Conservation (phyloP, 2,113 vertebrate species). For the Holacanthus passer region DNA sequence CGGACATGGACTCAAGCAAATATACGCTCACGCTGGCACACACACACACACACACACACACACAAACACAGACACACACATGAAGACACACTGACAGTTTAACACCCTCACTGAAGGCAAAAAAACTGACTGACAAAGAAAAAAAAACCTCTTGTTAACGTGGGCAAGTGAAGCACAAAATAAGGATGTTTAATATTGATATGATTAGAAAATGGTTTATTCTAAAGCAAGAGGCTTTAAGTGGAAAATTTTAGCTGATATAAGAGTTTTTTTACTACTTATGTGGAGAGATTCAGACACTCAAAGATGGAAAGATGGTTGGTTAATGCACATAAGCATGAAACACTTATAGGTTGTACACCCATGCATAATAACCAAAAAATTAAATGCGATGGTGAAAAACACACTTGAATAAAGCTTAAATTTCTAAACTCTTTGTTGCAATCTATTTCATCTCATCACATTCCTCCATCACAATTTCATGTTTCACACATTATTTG, state of each 20-base stretch:
- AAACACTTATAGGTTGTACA: not conserved
- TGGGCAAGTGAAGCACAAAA: constrained; percentile 39
- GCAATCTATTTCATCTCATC: not conserved
- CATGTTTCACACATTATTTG: not conserved
- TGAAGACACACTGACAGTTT: constrained; percentile 48
- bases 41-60: constrained; percentile 19
- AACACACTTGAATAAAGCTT: not conserved
- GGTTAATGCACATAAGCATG: not conserved
- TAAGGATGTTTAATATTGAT: constrained; percentile 37
- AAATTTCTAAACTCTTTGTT: not conserved
- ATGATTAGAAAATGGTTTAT: constrained; percentile 21
- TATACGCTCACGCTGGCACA: constrained; percentile 53
- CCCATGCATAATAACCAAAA: not conserved
- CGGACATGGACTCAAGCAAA: constrained; percentile 58
- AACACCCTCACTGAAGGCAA: constrained; percentile 59
- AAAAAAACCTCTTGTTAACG: constrained; percentile 26
- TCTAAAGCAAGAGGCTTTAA: constrained; percentile 14
- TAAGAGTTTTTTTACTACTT: not conserved
- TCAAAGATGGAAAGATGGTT: not conserved
- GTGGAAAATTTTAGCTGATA: constrained; percentile 25
- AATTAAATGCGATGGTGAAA: not conserved
- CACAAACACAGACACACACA: constrained; percentile 22
- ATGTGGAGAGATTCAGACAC: not conserved
- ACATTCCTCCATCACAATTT: not conserved
- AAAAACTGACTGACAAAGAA: constrained; percentile 34